A percentile compares a stretch with the other conserved stretches of the same genome.
These are phyloP conservation scores for Oikopleura dioica DNA, from an alignment of 23 tunicate genomes.

Conservation along the genomic window DNA sequence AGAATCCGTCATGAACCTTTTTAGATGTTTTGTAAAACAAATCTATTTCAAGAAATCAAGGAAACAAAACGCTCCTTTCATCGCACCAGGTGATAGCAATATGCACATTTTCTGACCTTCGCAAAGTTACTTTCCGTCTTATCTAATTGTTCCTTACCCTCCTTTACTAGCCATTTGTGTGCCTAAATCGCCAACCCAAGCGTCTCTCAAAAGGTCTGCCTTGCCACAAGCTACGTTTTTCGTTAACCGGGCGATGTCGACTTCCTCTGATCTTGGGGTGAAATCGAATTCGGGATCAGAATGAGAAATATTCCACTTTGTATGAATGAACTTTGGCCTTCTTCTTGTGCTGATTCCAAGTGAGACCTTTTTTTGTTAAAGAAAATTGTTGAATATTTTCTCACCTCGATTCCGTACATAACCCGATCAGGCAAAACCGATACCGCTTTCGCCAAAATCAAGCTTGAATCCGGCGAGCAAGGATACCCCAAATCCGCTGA, in stretches of 20 bases:
- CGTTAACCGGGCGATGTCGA: not conserved
- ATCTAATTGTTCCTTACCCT: not conserved
- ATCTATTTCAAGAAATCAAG: too few relatives aligned
- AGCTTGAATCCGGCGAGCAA: too few relatives aligned
- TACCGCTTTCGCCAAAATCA: too few relatives aligned
- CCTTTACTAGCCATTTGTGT: not conserved
- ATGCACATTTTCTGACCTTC: not conserved
- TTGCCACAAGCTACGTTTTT: not conserved
- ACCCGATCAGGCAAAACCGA: too few relatives aligned
- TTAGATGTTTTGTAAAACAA: too few relatives aligned
- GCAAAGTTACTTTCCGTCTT: not conserved
- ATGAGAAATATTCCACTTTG: not conserved
- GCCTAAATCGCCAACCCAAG: not conserved
- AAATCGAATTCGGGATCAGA: not conserved
- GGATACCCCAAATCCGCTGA: too few relatives aligned
- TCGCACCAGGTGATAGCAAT: not conserved
- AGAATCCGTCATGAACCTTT: too few relatives aligned
- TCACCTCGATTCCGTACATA: too few relatives aligned
- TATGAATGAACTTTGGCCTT: not conserved
- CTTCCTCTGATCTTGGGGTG: not conserved
- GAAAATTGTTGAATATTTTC: too few relatives aligned
- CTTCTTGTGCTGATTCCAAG: too few relatives aligned
- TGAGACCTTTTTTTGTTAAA: too few relatives aligned
- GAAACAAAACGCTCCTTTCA: too few relatives aligned
- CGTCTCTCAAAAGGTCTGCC: not conserved